Percentiles rank a stretch among this genome's conserved stretches.
Evolutionary conservation across 2,797 vertebrate genomes (phyloP).

Genomic region (Poecilia picta): DNA sequence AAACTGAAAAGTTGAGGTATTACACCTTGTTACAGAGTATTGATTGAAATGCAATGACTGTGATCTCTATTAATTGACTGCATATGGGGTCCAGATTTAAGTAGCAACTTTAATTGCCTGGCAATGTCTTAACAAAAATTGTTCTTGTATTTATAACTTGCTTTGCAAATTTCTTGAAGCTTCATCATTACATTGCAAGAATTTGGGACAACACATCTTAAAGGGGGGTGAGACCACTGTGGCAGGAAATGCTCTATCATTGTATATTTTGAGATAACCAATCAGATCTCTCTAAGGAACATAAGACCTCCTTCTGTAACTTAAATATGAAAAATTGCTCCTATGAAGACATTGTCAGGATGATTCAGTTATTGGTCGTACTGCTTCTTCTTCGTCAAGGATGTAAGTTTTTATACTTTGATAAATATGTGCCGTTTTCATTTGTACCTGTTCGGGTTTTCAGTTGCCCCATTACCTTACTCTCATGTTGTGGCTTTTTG

Average conservation of each 20-base stretch:
- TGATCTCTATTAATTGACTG: too few species aligned
- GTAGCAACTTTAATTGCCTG: too few species aligned
- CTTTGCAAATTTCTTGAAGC: background rate
- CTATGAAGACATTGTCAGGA: background rate
- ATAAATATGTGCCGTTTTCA: background rate
- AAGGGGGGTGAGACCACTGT: background rate
- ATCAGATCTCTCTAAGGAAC: background rate
- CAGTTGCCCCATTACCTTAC: too few species aligned
- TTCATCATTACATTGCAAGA: background rate
- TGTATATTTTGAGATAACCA: conserved; percentile 6
- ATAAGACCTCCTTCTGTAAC: background rate
- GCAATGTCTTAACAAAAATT: too few species aligned
- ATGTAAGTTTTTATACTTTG: conserved; percentile 7
- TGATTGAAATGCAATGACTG: too few species aligned
- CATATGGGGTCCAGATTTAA: too few species aligned
- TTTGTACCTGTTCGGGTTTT: background rate
- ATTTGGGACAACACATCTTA: background rate
- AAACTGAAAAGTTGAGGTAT: background rate
- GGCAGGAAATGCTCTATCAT: conserved; percentile 10
- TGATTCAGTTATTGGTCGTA: conserved; percentile 6
- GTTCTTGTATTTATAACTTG: too few species aligned
- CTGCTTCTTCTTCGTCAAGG: background rate
- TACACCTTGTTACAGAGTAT: too few species aligned
- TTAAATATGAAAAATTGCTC: conserved; percentile 1
- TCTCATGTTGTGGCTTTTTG: background rate